Base-by-base conservation (phyloP, 2,888 invertebrate genomes). In the Caenorhabditis sp. region DNA sequence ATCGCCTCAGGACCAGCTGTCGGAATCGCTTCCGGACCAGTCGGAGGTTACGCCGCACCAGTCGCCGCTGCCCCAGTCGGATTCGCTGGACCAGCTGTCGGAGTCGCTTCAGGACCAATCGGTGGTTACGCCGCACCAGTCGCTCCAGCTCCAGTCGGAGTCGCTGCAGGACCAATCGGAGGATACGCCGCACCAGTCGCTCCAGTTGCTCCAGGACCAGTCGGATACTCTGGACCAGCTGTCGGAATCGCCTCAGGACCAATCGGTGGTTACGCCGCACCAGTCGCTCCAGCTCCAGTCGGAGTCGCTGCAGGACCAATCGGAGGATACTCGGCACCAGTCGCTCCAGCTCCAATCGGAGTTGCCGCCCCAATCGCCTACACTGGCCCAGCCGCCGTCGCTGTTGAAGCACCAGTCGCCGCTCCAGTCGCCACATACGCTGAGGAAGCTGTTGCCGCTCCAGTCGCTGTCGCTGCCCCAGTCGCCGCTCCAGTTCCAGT, bases 381-480 rank as follows among this genome's bases (percentile, higher is more conserved):
- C 31, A 37, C 19, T 23, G 61, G 61, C 12, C 51, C 49, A 21
- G 12, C 43, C 12, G 43, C 31, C 31, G 10, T 31, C 31, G 31
- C 31, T 31, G 31, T 31, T 31, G 31, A n/a, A n/a, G n/a, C 31
- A 4, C 31, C 17, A 10, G 43, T 5, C 5, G 23, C 27, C 27
- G 26, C 31, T 31, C 31, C 31, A 31, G 31, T 31, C 31, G 31
- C 31, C 31, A 31, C 31, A 4, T 31, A 31, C 23, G 14, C 14
- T 5, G 63, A 43, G 57, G 63, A 43, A 55, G 27, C 27, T 8
- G 65, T 58, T 26, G 21, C 58, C 6, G 64, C 49, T 51, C 31
- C 27, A 43, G 21, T 26, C n/a, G 66, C 66, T 24, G 49, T 54
- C 37, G 54, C 64, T 26, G 64, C 58, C 21, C 64, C 58, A 58